Evolutionary conservation across 1,140 invertebrate species (phyloP).

Genomic region (Orchesella cincta): DNA sequence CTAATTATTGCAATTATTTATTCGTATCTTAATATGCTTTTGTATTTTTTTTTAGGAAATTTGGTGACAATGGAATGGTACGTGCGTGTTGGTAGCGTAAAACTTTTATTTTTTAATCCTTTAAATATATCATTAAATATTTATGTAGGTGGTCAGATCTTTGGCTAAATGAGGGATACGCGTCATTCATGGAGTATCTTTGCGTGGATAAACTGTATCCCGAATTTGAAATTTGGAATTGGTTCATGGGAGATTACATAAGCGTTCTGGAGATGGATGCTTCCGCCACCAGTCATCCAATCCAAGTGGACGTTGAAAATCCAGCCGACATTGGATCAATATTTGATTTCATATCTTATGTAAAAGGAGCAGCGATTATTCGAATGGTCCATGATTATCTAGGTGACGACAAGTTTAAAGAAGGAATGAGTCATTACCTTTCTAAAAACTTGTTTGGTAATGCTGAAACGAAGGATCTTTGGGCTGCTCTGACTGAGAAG

Average conservation of each 20-base stretch:
- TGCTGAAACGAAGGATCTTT: conserved; percentile 59
- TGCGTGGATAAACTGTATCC: conserved; percentile 54
- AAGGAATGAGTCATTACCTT: conserved; percentile 65
- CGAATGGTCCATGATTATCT: conserved; percentile 73
- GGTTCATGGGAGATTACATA: conserved; percentile 54
- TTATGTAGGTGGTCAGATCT: neutral
- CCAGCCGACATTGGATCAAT: conserved; percentile 62
- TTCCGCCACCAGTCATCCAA: conserved; percentile 62
- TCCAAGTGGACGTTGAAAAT: conserved; percentile 59
- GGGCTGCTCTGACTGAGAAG: conserved; percentile 49
- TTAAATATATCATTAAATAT: no score
- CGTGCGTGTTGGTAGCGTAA: no score
- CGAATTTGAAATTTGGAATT: conserved; percentile 59
- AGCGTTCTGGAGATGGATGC: conserved; percentile 58
- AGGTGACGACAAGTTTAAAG: conserved; percentile 64
- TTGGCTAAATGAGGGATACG: conserved; percentile 59
- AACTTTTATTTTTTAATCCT: no score
- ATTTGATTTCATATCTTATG: conserved; percentile 61
- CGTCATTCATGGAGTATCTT: conserved; percentile 55
- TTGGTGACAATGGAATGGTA: conserved; percentile 12
- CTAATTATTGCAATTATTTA: conserved; percentile 29
- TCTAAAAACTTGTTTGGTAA: conserved; percentile 56
- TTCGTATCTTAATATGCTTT: neutral
- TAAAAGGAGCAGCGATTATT: conserved; percentile 69
- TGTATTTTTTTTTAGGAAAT: no score